Evolutionary conservation across 2,888 invertebrate genomes (phyloP).

Genomic region (Acanthacorydalis orientalis): DNA sequence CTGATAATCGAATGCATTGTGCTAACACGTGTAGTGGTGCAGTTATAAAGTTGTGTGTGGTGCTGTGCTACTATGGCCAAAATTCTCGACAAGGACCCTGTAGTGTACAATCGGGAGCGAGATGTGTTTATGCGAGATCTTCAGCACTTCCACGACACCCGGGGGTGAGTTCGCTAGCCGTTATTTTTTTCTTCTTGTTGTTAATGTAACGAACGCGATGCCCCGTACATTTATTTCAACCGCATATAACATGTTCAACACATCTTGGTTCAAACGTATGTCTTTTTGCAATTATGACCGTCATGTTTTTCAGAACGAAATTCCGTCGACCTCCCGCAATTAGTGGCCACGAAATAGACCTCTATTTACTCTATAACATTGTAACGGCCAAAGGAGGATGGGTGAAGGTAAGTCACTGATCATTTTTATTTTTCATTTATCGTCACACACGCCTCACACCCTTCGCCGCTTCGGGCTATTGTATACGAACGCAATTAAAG

Average conservation of each 20-base stretch:
- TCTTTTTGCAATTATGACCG: no score
- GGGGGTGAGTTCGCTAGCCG: constrained; percentile 56
- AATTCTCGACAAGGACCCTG: constrained; percentile 49
- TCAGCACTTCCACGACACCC: constrained; percentile 76
- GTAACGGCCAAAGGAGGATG: constrained; percentile 89
- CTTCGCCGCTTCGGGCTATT: neutral
- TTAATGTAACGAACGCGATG: neutral
- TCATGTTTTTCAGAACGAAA: constrained; percentile 30
- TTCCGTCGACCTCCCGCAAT: constrained; percentile 54
- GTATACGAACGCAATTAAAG: no score
- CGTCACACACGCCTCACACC: constrained; percentile 3
- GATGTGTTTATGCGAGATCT: constrained; percentile 71
- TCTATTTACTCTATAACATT: constrained; percentile 77
- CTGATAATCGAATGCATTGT: constrained; percentile 21
- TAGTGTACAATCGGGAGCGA: constrained; percentile 60
- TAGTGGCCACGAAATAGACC: constrained; percentile 81
- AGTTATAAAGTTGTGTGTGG: constrained; percentile 10
- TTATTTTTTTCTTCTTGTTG: neutral
- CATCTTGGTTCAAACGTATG: no score
- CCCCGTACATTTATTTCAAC: neutral
- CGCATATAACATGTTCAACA: neutral
- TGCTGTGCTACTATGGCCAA: constrained; percentile 35
- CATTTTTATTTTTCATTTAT: neutral
- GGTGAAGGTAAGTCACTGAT: constrained; percentile 57
- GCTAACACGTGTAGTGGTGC: constrained; percentile 25